Evolutionary conservation across 2,888 invertebrate species (phyloP).

Genomic region (Cephus spinipes): DNA sequence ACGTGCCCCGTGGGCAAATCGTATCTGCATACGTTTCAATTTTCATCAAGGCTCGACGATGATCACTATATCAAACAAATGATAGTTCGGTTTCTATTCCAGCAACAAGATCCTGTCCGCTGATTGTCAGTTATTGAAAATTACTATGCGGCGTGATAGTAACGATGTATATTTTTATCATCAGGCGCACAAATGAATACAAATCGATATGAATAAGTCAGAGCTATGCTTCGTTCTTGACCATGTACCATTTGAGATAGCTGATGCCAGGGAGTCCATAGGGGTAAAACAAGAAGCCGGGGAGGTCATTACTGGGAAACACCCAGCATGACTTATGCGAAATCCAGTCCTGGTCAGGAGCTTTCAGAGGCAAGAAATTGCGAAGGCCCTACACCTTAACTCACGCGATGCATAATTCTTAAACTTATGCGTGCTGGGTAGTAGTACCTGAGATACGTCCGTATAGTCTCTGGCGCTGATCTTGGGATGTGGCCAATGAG

Average conservation of each 20-base stretch:
- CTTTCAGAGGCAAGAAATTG: constrained; percentile 37
- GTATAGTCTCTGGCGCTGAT: background rate
- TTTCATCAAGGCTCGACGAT: background rate
- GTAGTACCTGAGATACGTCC: background rate
- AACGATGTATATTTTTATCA: background rate
- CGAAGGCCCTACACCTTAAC: constrained; percentile 30
- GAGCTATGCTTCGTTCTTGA: background rate
- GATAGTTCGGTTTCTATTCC: background rate
- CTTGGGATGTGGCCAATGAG: constrained; percentile 14
- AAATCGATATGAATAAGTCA: background rate
- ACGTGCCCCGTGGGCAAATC: background rate
- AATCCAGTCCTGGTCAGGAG: constrained; percentile 18
- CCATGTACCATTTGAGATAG: background rate
- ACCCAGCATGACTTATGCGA: constrained; percentile 59
- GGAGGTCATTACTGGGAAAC: constrained; percentile 57
- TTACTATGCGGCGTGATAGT: background rate
- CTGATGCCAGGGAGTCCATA: constrained; percentile 20
- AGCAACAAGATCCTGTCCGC: background rate
- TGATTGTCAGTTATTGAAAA: background rate
- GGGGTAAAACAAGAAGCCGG: constrained; percentile 59
- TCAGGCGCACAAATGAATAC: background rate
- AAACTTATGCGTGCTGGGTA: constrained; percentile 14
- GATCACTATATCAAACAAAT: background rate
- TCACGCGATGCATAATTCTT: constrained; percentile 47
- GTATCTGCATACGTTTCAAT: background rate